A percentile compares a stretch with the other conserved stretches of the same genome.
Evolutionary conservation across 2,113 vertebrate species (phyloP).

Genomic region (Trochalopteron elliotii): DNA sequence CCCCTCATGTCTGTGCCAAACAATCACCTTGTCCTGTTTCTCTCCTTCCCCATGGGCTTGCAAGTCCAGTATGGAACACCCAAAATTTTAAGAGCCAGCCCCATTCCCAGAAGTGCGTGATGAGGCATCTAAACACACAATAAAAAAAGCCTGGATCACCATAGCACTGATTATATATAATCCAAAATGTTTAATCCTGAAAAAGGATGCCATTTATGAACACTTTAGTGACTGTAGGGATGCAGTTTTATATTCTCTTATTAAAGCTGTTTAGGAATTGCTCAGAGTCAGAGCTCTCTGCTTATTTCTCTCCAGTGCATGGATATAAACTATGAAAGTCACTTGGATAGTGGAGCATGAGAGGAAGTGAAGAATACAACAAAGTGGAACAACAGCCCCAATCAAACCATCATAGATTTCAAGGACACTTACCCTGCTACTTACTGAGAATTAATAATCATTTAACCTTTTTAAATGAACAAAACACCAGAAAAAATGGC

Average conservation of each 20-base stretch:
- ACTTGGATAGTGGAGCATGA: neutral
- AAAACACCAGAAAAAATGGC: neutral
- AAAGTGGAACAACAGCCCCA: neutral
- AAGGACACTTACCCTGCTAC: neutral
- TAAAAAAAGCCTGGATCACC: neutral
- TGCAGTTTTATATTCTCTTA: neutral
- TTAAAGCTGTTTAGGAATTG: neutral
- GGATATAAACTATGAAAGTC: neutral
- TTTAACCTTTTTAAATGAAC: neutral
- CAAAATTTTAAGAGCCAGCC: neutral
- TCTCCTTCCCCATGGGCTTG: neutral
- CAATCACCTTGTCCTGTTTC: neutral
- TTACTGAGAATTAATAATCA: neutral
- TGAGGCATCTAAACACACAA: neutral
- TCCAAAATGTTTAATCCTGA: neutral
- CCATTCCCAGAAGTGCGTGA: neutral
- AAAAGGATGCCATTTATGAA: neutral
- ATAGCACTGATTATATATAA: neutral
- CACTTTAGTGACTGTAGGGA: neutral
- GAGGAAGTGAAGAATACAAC: neutral
- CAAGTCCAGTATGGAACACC: neutral
- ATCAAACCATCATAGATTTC: neutral
- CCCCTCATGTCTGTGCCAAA: neutral
- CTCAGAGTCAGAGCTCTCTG: neutral
- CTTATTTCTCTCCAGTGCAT: neutral